Percentiles rank a stretch among this genome's conserved stretches.
Conservation (phyloP, 2,797 vertebrate genomes). For the Halcyon badia region DNA sequence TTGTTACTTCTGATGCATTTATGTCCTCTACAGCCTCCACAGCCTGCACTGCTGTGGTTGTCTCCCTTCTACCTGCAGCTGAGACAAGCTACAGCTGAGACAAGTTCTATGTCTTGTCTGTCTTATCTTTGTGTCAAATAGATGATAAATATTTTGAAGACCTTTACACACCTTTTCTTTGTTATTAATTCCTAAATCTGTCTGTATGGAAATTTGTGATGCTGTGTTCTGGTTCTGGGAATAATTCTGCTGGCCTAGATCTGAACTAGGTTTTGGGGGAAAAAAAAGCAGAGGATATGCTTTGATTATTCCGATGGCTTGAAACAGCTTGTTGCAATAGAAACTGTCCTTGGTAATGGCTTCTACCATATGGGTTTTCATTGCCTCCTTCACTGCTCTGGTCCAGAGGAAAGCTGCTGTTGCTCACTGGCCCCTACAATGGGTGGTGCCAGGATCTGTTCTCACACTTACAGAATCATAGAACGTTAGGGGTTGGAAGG, state of each 20-base stretch:
- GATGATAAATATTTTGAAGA: background rate
- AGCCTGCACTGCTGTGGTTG: background rate
- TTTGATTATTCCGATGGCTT: background rate
- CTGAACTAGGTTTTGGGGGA: background rate
- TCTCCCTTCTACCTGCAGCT: background rate
- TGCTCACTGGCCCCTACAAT: background rate
- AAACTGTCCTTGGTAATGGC: background rate
- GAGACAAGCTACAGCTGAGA: background rate
- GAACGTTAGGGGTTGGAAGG: no score
- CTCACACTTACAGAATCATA: background rate
- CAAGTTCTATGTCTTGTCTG: background rate
- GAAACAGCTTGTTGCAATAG: background rate
- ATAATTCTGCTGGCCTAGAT: background rate
- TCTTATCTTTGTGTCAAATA: background rate
- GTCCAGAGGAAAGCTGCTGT: background rate
- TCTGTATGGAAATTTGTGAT: background rate
- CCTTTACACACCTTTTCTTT: background rate
- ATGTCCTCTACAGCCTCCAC: no score
- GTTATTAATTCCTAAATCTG: background rate
- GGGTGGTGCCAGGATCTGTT: background rate
- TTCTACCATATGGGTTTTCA: background rate
- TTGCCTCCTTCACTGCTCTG: fast-evolving
- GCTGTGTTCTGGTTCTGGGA: background rate
- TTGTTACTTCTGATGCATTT: background rate
- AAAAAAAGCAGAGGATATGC: background rate